Conservation (phyloP, 1,140 invertebrate genomes). For the Dolichoris vasculosae region DNA sequence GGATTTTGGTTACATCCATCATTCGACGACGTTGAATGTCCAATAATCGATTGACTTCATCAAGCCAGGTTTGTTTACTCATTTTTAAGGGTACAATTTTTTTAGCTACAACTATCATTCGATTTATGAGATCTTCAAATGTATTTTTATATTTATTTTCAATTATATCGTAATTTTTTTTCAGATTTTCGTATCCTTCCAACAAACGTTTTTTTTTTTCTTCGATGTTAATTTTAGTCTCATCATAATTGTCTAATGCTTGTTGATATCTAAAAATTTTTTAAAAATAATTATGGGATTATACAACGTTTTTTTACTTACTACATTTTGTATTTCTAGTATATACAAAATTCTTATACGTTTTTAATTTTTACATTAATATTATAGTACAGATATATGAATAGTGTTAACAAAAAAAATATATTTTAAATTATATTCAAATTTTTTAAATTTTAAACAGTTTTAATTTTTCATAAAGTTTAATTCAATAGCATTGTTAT, state of each 20-base stretch:
- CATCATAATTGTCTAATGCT: slow-evolving; percentile 10
- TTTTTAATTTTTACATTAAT: too few species aligned
- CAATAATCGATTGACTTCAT: background rate
- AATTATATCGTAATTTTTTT: background rate
- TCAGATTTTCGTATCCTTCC: background rate
- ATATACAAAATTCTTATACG: too few species aligned
- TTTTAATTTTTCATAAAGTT: too few species aligned
- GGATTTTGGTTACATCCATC: slow-evolving; percentile 43
- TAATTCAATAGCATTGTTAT: too few species aligned
- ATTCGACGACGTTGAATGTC: slow-evolving; percentile 39
- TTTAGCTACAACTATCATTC: background rate
- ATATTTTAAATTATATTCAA: too few species aligned
- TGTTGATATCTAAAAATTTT: slow-evolving; percentile 21
- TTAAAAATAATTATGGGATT: background rate
- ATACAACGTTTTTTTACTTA: background rate
- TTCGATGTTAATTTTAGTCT: background rate
- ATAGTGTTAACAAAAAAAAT: too few species aligned
- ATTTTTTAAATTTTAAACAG: too few species aligned
- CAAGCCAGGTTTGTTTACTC: background rate
- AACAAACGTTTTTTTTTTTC: background rate
- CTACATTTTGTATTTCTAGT: too few species aligned
- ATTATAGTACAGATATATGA: too few species aligned
- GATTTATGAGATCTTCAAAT: background rate
- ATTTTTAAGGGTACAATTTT: slow-evolving; percentile 10
- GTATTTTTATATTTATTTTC: background rate